Base-by-base conservation (phyloP, 2,113 vertebrate species). In the Zosterops lateralis region DNA sequence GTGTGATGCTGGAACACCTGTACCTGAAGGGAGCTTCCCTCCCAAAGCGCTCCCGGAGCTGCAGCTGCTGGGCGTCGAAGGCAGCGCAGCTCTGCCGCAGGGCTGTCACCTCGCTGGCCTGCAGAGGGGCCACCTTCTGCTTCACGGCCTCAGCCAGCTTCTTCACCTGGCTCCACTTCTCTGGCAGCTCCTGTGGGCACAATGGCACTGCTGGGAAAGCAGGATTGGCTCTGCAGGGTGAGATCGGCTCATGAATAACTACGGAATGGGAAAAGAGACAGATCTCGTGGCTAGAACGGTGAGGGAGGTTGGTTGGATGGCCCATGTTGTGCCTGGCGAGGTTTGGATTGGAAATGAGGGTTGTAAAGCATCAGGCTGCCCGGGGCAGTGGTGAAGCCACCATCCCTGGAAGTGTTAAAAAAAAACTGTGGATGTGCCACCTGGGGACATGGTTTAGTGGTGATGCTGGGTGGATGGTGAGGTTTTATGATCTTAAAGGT, bases 61-160 rank as follows among this genome's bases (percentile, higher is more conserved):
- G 88, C 25, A 98, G 96, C 65, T 99, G 99, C 38, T 98, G 95
- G 2, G 96, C 96, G 14, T 99, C 98, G 4, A 99, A 99, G 1
- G 95, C 65, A 0, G 98, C 96, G 7, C 98, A 99, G 93, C 96
- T 98, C 81, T 97, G 97, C 14, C 98, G 98, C 82, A 99, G 97
- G 5, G 79, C 66, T 0, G 98, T 66, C 91, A 98, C 98, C 95
- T 99, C 98, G 2, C 87, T 95, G 0, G 98, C 98, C 96, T 99
- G 99, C 95, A 99, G 97, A 0, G 99, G 98, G 14, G 98, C 98
- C 92, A 99, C 98, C 7, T 98, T 98, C 96, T 99, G 99, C 91
- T 98, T 99, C 76, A 98, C 97, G 1, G 96, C 80, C 38, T 98
- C 7, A 0, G 98, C 98, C 94, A 98, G 96, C 96, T 99, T 99